These are phyloP conservation scores for Suillia variegata DNA, from an alignment of 2,888 invertebrate genomes.

Conservation along the genomic window DNA sequence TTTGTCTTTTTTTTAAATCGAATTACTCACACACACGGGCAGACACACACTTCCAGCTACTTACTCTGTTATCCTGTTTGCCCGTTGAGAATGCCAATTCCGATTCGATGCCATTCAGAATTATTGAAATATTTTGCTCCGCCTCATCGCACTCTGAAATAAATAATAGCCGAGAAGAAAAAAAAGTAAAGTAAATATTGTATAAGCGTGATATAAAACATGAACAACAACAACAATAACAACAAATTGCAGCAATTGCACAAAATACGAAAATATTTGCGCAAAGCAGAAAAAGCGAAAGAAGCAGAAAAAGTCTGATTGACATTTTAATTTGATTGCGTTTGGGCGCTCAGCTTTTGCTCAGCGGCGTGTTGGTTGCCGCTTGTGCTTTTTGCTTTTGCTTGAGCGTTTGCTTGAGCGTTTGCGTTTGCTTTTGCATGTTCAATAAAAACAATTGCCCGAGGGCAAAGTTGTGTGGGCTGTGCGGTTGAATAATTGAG, in stretches of 20 bases:
- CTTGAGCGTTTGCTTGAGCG: no score
- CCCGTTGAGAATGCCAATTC: conserved; percentile 81
- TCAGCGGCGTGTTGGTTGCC: no score
- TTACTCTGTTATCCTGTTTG: conserved; percentile 57
- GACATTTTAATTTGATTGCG: conserved; percentile 17
- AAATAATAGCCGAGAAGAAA: conserved; percentile 6
- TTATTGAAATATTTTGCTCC: conserved; percentile 87
- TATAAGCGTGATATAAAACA: not conserved
- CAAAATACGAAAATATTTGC: not conserved
- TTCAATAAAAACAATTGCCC: no score
- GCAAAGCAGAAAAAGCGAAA: not conserved
- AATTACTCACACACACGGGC: no score
- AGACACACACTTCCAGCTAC: no score
- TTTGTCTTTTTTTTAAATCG: no score
- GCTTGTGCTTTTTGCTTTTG: no score
- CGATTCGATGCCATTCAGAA: conserved; percentile 92
- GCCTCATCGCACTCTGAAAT: conserved; percentile 69
- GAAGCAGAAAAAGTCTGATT: no score
- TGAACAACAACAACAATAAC: conserved; percentile 15
- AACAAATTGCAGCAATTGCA: conserved; percentile 5
- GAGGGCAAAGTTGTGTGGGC: no score
- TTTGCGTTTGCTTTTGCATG: no score
- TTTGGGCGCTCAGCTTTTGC: no score
- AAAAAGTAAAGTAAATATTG: not conserved
- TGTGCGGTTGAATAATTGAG: no score